Percentiles rank a stretch among this genome's conserved stretches.
Conservation (phyloP, 2,113 vertebrate genomes). For the Pholis gunnellus region DNA sequence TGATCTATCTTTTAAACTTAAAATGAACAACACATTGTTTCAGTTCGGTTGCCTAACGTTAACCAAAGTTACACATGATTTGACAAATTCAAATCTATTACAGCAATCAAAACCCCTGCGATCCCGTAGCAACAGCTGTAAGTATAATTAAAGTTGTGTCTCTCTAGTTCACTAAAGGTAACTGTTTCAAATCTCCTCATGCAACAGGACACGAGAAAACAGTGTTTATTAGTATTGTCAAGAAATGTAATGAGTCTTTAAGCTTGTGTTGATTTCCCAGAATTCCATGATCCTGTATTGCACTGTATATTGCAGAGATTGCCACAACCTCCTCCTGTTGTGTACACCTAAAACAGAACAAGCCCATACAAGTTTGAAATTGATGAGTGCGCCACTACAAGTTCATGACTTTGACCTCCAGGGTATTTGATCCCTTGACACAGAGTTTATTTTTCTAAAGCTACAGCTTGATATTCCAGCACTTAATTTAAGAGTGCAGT, state of each 20-base stretch:
- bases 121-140: not conserved
- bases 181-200: not conserved
- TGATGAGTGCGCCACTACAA: conserved; percentile 83
- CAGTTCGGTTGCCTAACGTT: conserved; percentile 11
- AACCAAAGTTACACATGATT: conserved; percentile 1
- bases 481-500: conserved; percentile 99
- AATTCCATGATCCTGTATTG: conserved; percentile 6
- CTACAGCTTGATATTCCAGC: conserved; percentile 95
- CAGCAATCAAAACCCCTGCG: not conserved
- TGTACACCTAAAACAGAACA: conserved; percentile 82
- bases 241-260: not conserved
- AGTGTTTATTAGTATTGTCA: not conserved
- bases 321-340: conserved; percentile 59
- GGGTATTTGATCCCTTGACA: conserved; percentile 90
- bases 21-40: conserved; percentile 37
- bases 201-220: not conserved
- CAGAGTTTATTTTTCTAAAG: conserved; percentile 96
- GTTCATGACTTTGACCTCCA: conserved; percentile 86
- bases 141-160: not conserved
- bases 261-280: conserved; percentile 17
- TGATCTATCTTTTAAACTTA: conserved; percentile 3
- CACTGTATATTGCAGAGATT: conserved; percentile 18
- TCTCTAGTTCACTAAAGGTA: not conserved
- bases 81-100: conserved; percentile 2
- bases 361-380: conserved; percentile 85